Evolutionary conservation across 2,113 vertebrate genomes (phyloP), one percentile per base, ranked within the genome.

Genomic region (Bagarius yarrelli): DNA sequence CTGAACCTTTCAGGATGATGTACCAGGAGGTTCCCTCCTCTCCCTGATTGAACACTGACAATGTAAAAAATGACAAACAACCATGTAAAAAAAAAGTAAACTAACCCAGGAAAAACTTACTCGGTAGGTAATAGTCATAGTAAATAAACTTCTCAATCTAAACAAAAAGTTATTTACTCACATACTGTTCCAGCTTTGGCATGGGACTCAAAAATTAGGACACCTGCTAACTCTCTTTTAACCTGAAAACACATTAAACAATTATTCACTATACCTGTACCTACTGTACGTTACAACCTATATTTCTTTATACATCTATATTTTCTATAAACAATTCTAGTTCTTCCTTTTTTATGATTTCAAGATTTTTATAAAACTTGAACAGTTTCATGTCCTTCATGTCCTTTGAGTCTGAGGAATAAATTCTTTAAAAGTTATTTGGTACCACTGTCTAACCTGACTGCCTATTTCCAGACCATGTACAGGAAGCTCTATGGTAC

Each of bases 1-100:
- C 96, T 0, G 98, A 98, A 90, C 97, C 98, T 88, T 98, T 99
- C 66, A 99, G 92, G 88, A 99, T 97, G 89, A 99, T 98, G 92
- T 99, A 99, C 98, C 98, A 99, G 44, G 97, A 98, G 76, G 96
- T 98, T 67, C 98, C 98, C 91, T 99, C 98, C 93, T 99, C 98
- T 67, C 98, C 98, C 88, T 99, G 98, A 92, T 94, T 98, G 93
- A 99, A 99, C 92, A 99, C 98, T 99, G 87, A 90, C 81, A 91
- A 85, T 82, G 36, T n/a, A 79, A 14, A 85, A 11, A 78, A 56
- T 50, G 53, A 50, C 15, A 53, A 70, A 83, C n/a, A 78, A 59
- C 6, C 27, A 27, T 12, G 27, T 16, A 74, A 23, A n/a, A 64
- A 53, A 53, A 63, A n/a, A 63, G 2, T 71, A 5, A 9, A 73